phyloP scores from a whole-genome alignment of 2,113 vertebrate species.

The Diglossa brunneiventris region DNA sequence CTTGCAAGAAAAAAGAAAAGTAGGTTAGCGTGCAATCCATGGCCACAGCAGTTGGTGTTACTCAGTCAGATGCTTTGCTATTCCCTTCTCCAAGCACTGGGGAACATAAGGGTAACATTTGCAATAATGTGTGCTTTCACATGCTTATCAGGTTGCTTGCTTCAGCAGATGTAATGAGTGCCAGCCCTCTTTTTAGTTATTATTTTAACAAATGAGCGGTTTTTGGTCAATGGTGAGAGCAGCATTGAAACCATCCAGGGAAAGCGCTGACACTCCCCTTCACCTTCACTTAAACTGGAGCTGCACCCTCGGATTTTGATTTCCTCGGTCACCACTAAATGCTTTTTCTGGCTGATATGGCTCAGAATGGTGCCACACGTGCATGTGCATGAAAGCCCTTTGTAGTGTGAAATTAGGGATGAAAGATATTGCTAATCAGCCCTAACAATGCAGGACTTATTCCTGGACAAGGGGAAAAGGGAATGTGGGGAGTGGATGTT shows the following conservation, averaged over 20 bases:
- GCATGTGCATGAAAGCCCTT: slow-evolving; percentile 3
- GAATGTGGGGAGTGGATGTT: slow-evolving; percentile 52
- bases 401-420: slow-evolving; percentile 37
- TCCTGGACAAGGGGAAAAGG: not conserved
- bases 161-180: not conserved
- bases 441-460: slow-evolving; percentile 36
- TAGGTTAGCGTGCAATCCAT: not conserved
- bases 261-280: not conserved
- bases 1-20: not conserved
- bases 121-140: not conserved
- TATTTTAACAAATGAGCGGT: not conserved
- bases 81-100: not conserved
- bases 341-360: not conserved
- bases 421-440: slow-evolving; percentile 44
- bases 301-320: not conserved
- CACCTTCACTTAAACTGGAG: not conserved
- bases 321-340: not conserved
- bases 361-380: not conserved
- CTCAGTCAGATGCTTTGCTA: not conserved
- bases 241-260: not conserved
- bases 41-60: not conserved
- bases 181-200: not conserved
- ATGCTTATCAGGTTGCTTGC: not conserved
- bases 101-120: not conserved
- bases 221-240: not conserved